phyloP scores from a whole-genome alignment of 2,888 invertebrate genomes.

The Hanleya hanleyi region DNA sequence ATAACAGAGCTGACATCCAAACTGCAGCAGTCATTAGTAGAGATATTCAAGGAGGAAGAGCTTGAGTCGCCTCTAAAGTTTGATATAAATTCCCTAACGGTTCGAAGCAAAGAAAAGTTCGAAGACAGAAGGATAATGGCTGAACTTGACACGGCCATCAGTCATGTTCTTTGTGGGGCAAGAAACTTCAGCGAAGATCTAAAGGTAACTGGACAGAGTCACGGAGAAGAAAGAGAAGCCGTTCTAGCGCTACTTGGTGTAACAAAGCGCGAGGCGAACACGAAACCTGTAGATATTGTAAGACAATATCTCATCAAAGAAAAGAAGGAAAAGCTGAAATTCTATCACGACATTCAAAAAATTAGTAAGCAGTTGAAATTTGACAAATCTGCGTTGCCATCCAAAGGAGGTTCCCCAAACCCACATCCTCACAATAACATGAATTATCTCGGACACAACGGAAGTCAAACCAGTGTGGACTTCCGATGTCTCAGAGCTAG shows the following conservation, averaged over 20 bases:
- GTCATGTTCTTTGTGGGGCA: neutral
- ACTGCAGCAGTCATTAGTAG: neutral
- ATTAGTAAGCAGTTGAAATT: neutral
- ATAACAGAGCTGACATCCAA: neutral
- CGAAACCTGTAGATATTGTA: neutral
- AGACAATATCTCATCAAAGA: neutral
- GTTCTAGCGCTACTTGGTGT: neutral
- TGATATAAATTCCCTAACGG: neutral
- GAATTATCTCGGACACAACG: too few relatives aligned
- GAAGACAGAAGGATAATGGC: slow-evolving; percentile 2
- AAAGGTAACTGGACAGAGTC: neutral
- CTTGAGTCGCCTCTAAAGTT: neutral
- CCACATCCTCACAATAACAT: too few relatives aligned
- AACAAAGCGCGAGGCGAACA: neutral
- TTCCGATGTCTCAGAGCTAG: neutral
- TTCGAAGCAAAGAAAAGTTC: neutral
- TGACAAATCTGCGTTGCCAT: neutral
- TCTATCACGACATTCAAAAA: neutral
- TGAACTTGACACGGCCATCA: neutral
- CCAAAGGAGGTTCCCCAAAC: too few relatives aligned
- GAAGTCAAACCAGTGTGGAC: neutral
- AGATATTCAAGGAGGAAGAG: neutral
- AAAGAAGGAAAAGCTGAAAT: neutral
- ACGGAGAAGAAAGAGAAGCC: neutral
- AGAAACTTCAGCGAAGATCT: neutral